Base-by-base conservation (phyloP, 2,113 vertebrate genomes). In the Globicephala melas region DNA sequence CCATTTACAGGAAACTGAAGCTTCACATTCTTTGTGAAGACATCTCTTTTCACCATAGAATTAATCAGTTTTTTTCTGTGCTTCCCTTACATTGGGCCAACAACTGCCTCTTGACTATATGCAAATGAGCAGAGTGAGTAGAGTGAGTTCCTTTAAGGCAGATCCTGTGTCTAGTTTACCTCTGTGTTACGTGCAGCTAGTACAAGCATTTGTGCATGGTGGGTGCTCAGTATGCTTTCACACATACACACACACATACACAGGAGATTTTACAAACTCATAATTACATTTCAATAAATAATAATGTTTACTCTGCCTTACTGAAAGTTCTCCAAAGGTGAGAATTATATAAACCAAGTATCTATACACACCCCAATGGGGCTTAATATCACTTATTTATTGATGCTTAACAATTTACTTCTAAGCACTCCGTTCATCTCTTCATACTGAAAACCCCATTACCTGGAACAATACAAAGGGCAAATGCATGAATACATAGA, bases 401-500 rank as follows among this genome's bases (percentile, higher is more conserved):
- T 44, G 23, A 70, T 83, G 41, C 5, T 53, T 77, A 62, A 70
- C 2, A 71, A 63, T 47, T 41, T 63, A 55, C 5, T 77, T 91
- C 53, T 87, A 82, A 88, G 93, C 2, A 14, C 21, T 67, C 2
- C 4, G 14, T 74, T 91, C 36, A 68, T 60, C 60, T 73, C 67
- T 87, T 87, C 47, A 41, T 17, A 25, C 67, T 53, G 50, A 94
- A 33, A 87, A 53, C 18, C n/a, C 60, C n/a, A 44, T 76, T n/a
- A 68, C n/a, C 26, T 23, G 77, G 38, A 55, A 77, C 17, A 68
- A 12, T 1, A 62, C 41, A 62, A 31, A 91, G 36, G 10, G 6
- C 1, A 70, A 82, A 94, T 12, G 23, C 11, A 47, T 17, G 33
- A 44, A 38, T 26, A 95, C 5, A 11, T 0, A 77, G 23, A 89